Evolutionary conservation across 1,140 invertebrate species (phyloP).

Genomic region (Ceratosolen solmsi): DNA sequence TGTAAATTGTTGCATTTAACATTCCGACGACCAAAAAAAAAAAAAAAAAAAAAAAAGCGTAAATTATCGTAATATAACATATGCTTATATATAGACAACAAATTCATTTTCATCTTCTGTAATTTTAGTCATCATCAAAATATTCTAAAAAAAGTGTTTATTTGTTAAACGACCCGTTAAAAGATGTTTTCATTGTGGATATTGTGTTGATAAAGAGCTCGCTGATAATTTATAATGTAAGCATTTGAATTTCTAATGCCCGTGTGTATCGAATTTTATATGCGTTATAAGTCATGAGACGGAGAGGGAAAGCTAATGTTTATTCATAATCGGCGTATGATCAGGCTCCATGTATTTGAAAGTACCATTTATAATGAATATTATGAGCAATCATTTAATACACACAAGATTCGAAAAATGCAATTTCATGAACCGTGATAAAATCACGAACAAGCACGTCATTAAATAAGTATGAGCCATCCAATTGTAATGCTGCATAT

Average conservation of each 20-base stretch:
- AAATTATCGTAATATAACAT: too few species aligned
- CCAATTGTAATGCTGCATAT: conserved; percentile 55
- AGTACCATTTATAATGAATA: conserved; percentile 41
- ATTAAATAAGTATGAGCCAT: conserved; percentile 17
- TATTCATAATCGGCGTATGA: conserved; percentile 38
- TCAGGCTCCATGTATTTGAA: conserved; percentile 29
- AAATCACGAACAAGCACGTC: conserved; percentile 37
- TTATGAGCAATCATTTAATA: conserved; percentile 17
- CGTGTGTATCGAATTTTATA: background rate
- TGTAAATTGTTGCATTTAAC: too few species aligned
- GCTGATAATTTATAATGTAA: conserved; percentile 19
- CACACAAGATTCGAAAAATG: conserved; percentile 40
- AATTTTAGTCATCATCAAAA: background rate
- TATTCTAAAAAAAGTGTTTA: conserved; percentile 8
- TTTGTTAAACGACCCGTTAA: conserved; percentile 14
- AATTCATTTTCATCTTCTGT: conserved; percentile 1
- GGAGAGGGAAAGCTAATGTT: conserved; percentile 39
- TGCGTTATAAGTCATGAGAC: conserved; percentile 2
- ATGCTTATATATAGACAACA: too few species aligned
- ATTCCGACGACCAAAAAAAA: too few species aligned
- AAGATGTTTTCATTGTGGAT: conserved; percentile 23
- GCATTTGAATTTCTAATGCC: conserved; percentile 44
- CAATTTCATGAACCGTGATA: conserved; percentile 48
- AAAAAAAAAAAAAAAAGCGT: too few species aligned
- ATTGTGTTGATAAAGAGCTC: conserved; percentile 30